Conservation (phyloP, 2,888 invertebrate species). For the Macroteleia sp. region DNA sequence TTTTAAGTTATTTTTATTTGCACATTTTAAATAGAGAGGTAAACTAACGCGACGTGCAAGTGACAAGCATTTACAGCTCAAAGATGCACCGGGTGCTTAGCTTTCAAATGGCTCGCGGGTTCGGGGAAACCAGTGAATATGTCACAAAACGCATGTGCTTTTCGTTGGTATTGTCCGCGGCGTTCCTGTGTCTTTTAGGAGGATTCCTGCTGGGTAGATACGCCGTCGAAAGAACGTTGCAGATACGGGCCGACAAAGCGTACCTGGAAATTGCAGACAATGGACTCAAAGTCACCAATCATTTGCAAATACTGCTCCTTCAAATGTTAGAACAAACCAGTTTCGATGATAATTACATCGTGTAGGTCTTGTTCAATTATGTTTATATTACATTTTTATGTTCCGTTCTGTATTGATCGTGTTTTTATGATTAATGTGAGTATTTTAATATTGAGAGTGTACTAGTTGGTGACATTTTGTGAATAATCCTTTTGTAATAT, state of each 20-base stretch:
- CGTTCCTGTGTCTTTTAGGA: conserved; percentile 84
- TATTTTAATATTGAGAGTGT: too few relatives aligned
- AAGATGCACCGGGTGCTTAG: conserved; percentile 84
- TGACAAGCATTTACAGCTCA: neutral
- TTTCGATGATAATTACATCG: conserved; percentile 56
- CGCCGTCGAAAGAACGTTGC: conserved; percentile 80
- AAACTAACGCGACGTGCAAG: neutral
- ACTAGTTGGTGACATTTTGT: too few relatives aligned
- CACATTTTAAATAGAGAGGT: conserved; percentile 15
- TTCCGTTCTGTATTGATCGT: too few relatives aligned
- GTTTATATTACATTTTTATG: too few relatives aligned
- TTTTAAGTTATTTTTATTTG: neutral
- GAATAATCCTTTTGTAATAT: too few relatives aligned
- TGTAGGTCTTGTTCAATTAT: conserved; percentile 22
- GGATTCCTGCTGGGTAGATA: conserved; percentile 85
- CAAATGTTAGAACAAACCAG: conserved; percentile 66
- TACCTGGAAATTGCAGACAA: conserved; percentile 75
- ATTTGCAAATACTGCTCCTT: conserved; percentile 70
- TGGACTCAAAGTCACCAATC: conserved; percentile 73
- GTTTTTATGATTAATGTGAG: too few relatives aligned
- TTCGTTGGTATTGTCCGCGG: conserved; percentile 84
- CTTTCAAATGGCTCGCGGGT: conserved; percentile 83
- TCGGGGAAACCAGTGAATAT: conserved; percentile 82
- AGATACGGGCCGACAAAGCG: conserved; percentile 74
- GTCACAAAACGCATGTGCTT: conserved; percentile 84